These are phyloP conservation scores for Cristatella mucedo DNA, from an alignment of 2,888 invertebrate species.

Conservation along the genomic window DNA sequence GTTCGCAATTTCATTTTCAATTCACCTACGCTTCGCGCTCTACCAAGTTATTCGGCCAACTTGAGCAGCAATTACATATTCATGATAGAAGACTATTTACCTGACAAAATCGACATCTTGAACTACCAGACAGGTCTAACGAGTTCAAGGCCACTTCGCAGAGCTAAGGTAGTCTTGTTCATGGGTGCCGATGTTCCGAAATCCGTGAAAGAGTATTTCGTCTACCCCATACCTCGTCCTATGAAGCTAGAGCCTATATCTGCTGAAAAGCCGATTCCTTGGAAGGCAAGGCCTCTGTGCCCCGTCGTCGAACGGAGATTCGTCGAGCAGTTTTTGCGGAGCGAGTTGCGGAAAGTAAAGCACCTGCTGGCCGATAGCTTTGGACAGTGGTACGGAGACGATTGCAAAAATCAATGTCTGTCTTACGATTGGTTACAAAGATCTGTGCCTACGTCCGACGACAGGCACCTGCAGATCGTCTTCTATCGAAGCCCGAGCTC, in stretches of 20 bases:
- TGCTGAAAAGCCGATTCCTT: not conserved
- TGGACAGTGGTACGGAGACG: too few relatives aligned
- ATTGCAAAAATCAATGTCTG: too few relatives aligned
- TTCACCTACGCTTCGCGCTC: too few relatives aligned
- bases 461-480: too few relatives aligned
- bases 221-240: not conserved
- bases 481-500: too few relatives aligned
- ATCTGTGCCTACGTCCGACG: not conserved
- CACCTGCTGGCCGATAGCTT: too few relatives aligned
- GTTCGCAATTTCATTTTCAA: too few relatives aligned
- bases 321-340: not conserved
- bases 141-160: not conserved
- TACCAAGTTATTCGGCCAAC: too few relatives aligned
- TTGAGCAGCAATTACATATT: slow-evolving; percentile 3
- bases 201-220: not conserved
- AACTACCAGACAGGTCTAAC: slow-evolving; percentile 1
- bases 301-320: not conserved
- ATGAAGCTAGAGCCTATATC: not conserved
- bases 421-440: not conserved
- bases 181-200: not conserved
- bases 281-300: slow-evolving; percentile 6
- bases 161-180: slow-evolving; percentile 2
- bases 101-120: not conserved
- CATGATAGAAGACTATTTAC: slow-evolving; percentile 1
- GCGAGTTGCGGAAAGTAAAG: too few relatives aligned